Base-by-base conservation (phyloP, 2,113 vertebrate genomes). In the Pachyramphus minor region DNA sequence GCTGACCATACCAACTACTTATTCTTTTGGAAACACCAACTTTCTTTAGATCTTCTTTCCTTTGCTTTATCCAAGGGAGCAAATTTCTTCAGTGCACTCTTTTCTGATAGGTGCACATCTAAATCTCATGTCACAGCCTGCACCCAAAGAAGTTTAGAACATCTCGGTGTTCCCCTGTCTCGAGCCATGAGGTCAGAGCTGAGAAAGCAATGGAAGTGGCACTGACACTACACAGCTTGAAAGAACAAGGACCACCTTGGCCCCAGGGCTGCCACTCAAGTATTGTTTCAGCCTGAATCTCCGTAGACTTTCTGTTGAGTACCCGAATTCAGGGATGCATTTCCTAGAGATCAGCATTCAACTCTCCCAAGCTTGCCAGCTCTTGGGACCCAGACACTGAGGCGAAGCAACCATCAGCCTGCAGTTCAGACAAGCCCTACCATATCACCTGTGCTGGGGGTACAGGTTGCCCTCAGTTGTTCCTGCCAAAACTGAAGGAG, bases 111-210 rank as follows among this genome's bases (percentile, higher is more conserved):
- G 5, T 5, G 3, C 44, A 30, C 9, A 56, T 33, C 35, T 63
- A n/a, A 24, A 58, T 20, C 47, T 55, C 66, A 8, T 4, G 5
- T 15, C 25, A 39, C 1, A 71, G 21, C n/a, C 35, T 0, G 31
- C 18, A 64, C 28, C 12, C 41, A 56, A 33, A 68, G 42, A 33
- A 37, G 18, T 44, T 17, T 2, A 41, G 67, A 66, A 41, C 31
- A 71, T 5, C 56, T 58, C 6, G 0, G 33, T 28, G 35, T 4
- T 76, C 12, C 52, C 25, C 24, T 23, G 24, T 10, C 44, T 55
- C 49, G 37, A 31, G n/a, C 37, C 59, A 28, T 1, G 2, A 77
- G n/a, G n/a, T 64, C 14, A 9, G 25, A 72, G 56, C 44, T 67
- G 52, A 47, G n/a, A 59, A 47, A 69, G 27, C 53, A 77, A 60